Evolutionary conservation across 2,888 invertebrate species (phyloP), one percentile per base, ranked within the genome.

Genomic region (Perdita meconis): DNA sequence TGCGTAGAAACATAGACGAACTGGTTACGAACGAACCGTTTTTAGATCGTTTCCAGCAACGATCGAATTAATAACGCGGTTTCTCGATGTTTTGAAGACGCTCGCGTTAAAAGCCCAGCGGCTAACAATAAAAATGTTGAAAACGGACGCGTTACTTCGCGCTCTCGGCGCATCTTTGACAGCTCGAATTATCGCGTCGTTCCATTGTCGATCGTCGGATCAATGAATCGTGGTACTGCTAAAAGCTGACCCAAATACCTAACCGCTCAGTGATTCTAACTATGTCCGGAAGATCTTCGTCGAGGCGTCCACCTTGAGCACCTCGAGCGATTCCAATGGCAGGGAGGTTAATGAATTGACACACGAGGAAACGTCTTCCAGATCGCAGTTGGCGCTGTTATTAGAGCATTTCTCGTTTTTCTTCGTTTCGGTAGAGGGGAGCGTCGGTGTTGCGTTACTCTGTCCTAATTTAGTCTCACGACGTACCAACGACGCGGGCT

Each of bases 381-480:
- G n/a, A 40, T 24, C 19, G 40, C 26, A 60, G n/a, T 42, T 13
- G 42, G 53, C 12, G 42, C 19, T 57, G 72, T 76, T 83, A 80
- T 80, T 71, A 71, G 83, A 50, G 64, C 38, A 63, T 69, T 78
- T 68, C 53, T 47, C 67, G 66, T 44, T 22, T 78, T 79, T 50
- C 71, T 70, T 26, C 42, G 74, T 77, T 83, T 69, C 56, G 50
- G 80, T 78, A 71, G 77, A 71, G 78, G 81, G 30, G 47, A 71
- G 76, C 68, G 69, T 81, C 88, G 92, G 92, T 92, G 92, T 92
- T 92, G 90, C 92, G 91, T 92, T 92, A 92, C 92, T 88, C 90
- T 92, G 90, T 88, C 92, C 92, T 92, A 92, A 92, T 92, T 92
- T 92, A 92, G 92, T 86, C 89, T 89, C 90, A 86, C 86, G 81